Conservation (phyloP, 2,113 vertebrate species). For the Excalfactoria chinensis region DNA sequence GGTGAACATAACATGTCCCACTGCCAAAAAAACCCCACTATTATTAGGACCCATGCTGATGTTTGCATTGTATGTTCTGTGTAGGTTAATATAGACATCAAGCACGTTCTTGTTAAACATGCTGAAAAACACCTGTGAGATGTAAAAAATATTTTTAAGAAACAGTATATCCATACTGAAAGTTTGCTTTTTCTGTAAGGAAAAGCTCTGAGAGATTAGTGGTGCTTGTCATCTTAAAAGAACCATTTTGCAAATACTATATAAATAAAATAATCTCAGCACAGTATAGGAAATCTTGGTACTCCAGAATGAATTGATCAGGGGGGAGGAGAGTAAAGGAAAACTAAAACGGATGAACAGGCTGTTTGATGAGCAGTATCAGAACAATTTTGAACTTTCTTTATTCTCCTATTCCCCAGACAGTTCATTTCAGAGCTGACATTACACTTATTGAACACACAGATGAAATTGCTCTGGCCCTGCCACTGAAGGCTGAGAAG, state of each 20-base stretch:
- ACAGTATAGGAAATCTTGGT: neutral
- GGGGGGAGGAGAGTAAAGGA: neutral
- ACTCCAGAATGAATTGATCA: neutral
- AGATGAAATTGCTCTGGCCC: accelerated
- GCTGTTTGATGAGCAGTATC: neutral
- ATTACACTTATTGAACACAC: neutral
- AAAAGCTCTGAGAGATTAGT: neutral
- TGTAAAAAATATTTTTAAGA: neutral
- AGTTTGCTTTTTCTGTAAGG: neutral
- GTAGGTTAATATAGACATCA: neutral
- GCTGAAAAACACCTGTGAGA: neutral
- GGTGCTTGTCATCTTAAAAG: neutral
- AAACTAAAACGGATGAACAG: neutral
- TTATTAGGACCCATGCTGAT: neutral
- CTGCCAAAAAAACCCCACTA: neutral
- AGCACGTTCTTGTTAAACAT: neutral
- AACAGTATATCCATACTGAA: neutral
- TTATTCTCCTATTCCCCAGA: neutral
- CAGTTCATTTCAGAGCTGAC: neutral
- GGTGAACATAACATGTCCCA: neutral
- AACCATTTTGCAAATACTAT: neutral
- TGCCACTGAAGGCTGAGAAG: neutral
- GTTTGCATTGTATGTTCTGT: neutral
- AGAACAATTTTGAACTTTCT: neutral
- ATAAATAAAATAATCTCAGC: neutral